phyloP scores from a whole-genome alignment of 2,888 invertebrate genomes.

The Nomada flava region DNA sequence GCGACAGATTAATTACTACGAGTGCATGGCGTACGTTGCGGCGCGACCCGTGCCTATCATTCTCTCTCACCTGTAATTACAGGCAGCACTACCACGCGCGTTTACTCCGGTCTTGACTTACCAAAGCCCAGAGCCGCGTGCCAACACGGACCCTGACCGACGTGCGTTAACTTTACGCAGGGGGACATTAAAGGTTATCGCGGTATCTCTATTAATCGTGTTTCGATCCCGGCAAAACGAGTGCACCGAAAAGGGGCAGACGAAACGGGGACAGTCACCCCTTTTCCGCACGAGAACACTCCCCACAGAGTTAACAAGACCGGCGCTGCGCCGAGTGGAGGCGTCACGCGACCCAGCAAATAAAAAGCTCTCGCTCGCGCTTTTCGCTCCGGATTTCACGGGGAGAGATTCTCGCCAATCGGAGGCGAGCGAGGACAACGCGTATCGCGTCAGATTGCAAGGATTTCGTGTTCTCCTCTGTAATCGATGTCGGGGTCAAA shows the following conservation, averaged over 20 bases:
- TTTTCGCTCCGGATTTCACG: slow-evolving; percentile 18
- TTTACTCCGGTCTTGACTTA: slow-evolving; percentile 22
- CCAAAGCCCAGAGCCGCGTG: background rate
- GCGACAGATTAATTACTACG: slow-evolving; percentile 55
- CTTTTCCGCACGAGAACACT: slow-evolving; percentile 12
- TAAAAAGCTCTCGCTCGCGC: background rate
- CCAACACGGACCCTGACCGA: background rate
- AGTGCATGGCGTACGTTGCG: slow-evolving; percentile 30
- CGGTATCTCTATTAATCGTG: slow-evolving; percentile 61
- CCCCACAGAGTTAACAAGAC: slow-evolving; percentile 42
- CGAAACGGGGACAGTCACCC: slow-evolving; percentile 37
- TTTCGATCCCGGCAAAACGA: slow-evolving; percentile 39
- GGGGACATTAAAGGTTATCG: slow-evolving; percentile 20
- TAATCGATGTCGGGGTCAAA: slow-evolving; percentile 51
- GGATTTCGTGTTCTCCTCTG: slow-evolving; percentile 36
- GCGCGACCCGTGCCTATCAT: slow-evolving; percentile 37
- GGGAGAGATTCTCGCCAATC: slow-evolving; percentile 13
- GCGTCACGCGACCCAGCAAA: slow-evolving; percentile 42
- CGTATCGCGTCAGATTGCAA: slow-evolving; percentile 38
- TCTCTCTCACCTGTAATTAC: slow-evolving; percentile 52
- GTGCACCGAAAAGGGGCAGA: background rate
- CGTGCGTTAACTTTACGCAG: background rate
- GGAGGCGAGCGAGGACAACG: slow-evolving; percentile 7
- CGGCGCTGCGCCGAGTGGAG: slow-evolving; percentile 15
- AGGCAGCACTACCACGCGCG: background rate